Percentiles rank a stretch among this genome's conserved stretches.
phyloP scores from a whole-genome alignment of 2,113 vertebrate genomes.

The Cercopithecus mona region DNA sequence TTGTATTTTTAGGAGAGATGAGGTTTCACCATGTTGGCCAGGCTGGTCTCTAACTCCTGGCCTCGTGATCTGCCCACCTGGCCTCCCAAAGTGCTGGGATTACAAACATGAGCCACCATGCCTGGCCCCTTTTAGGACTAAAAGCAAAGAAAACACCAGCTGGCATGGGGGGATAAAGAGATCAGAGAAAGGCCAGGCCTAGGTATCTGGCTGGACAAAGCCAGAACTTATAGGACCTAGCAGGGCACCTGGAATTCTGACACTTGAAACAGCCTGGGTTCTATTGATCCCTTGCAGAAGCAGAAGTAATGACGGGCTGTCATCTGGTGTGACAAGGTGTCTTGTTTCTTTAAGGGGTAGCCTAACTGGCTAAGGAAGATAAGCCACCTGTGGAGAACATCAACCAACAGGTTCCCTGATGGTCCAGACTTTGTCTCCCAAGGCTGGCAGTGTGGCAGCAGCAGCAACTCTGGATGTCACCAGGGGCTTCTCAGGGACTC shows the following conservation, averaged over 20 bases:
- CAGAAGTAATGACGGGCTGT: not conserved
- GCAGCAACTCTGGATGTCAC: not conserved
- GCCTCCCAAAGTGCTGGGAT: too few relatives aligned
- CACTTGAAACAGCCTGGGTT: not conserved
- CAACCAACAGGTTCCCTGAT: accelerated
- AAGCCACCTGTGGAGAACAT: not conserved
- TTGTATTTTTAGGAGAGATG: too few relatives aligned
- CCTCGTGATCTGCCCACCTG: too few relatives aligned
- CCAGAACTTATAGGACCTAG: too few relatives aligned
- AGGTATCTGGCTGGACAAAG: not conserved
- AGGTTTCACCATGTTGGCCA: too few relatives aligned
- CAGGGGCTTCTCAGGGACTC: not conserved
- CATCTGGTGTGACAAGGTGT: not conserved
- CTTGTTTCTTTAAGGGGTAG: not conserved
- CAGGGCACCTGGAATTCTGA: not conserved
- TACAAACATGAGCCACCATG: too few relatives aligned
- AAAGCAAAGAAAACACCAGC: not conserved
- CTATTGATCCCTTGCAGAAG: not conserved
- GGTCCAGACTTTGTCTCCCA: not conserved
- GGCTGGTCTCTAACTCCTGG: too few relatives aligned
- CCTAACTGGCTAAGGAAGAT: not conserved
- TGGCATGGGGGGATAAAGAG: not conserved
- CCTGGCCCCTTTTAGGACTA: not conserved
- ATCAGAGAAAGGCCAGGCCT: not conserved
- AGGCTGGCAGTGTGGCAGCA: not conserved